phyloP scores from a whole-genome alignment of 2,797 vertebrate species.

The Rhinogobio ventralis region DNA sequence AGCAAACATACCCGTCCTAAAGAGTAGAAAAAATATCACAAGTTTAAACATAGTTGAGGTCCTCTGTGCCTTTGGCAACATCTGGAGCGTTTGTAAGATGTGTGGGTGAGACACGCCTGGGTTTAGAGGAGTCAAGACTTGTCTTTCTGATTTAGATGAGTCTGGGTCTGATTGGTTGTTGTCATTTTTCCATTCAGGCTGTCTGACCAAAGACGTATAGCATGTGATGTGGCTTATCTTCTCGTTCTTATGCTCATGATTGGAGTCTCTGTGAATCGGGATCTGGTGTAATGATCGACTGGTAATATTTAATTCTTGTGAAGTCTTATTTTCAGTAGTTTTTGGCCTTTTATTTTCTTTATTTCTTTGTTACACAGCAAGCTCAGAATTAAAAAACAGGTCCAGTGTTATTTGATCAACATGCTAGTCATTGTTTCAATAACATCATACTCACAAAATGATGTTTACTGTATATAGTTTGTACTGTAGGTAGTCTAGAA shows the following conservation, averaged over 20 bases:
- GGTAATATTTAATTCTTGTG: neutral
- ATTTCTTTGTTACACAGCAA: neutral
- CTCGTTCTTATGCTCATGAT: neutral
- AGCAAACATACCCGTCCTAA: neutral
- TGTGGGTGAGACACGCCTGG: neutral
- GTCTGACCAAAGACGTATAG: neutral
- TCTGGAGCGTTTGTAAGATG: neutral
- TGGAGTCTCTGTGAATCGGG: neutral
- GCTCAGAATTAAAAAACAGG: neutral
- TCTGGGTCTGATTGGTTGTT: slow-evolving; percentile 24
- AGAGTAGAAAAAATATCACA: neutral
- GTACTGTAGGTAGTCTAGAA: neutral
- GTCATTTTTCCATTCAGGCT: slow-evolving; percentile 23
- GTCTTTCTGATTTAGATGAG: neutral
- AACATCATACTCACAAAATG: neutral
- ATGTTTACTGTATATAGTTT: neutral
- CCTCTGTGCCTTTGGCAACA: neutral
- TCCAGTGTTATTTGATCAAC: neutral
- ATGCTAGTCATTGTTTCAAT: neutral
- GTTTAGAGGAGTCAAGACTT: slow-evolving; percentile 1
- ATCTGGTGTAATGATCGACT: neutral
- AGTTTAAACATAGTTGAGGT: neutral
- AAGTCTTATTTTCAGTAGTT: neutral
- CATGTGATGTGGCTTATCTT: neutral
- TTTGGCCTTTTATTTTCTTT: neutral